These are phyloP conservation scores for Scomber japonicus DNA, from an alignment of 2,113 vertebrate genomes.

Conservation along the genomic window DNA sequence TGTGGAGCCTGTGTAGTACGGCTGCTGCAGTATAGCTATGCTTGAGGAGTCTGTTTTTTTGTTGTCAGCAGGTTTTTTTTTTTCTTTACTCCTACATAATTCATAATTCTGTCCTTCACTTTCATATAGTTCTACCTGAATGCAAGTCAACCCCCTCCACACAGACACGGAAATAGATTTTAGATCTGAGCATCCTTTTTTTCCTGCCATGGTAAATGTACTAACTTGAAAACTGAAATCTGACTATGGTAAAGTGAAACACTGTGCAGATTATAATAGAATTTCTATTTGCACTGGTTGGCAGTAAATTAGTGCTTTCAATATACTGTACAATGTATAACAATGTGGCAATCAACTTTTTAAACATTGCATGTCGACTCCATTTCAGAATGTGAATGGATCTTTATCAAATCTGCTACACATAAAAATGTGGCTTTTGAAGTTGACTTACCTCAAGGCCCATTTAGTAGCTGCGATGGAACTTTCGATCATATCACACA, in stretches of 20 bases:
- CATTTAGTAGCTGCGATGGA: no score
- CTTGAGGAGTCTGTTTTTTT: slow-evolving; percentile 74
- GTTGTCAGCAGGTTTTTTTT: slow-evolving; percentile 75
- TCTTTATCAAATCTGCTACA: background rate
- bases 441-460: no score
- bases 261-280: slow-evolving; percentile 20
- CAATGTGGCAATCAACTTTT: background rate
- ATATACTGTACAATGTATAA: background rate
- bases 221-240: slow-evolving; percentile 43
- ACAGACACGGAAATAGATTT: slow-evolving; percentile 71
- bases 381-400: background rate
- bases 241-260: slow-evolving; percentile 14
- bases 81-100: slow-evolving; percentile 78
- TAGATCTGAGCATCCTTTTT: slow-evolving; percentile 51
- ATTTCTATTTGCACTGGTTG: slow-evolving; percentile 5
- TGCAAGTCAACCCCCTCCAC: slow-evolving; percentile 68
- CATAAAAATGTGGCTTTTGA: background rate
- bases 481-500: no score
- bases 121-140: slow-evolving; percentile 80
- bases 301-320: slow-evolving; percentile 1
- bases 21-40: slow-evolving; percentile 60
- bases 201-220: slow-evolving; percentile 46
- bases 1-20: slow-evolving; percentile 43
- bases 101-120: slow-evolving; percentile 82
- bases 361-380: background rate